Conservation (phyloP, 2,888 invertebrate species). For the Phrixothrix hirtus region DNA sequence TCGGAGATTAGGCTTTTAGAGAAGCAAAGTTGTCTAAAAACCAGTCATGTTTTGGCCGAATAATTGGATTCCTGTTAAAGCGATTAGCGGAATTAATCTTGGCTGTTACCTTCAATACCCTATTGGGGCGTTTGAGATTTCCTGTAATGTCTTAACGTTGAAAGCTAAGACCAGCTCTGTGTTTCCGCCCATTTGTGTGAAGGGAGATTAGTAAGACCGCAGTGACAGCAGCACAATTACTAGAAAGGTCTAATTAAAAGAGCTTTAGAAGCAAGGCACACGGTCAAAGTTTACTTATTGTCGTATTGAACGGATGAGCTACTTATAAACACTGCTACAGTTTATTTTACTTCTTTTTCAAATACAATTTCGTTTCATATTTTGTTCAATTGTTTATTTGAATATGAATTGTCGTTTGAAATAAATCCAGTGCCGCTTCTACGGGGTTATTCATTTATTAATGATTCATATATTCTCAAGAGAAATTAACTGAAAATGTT, state of each 20-base stretch:
- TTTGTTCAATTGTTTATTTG: not conserved
- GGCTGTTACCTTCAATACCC: conserved; percentile 7
- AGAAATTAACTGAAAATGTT: conserved; percentile 13
- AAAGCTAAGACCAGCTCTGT: conserved; percentile 16
- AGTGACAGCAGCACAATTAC: conserved; percentile 19
- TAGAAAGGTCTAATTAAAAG: conserved; percentile 20
- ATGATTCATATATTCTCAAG: conserved; percentile 11
- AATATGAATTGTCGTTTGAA: not conserved
- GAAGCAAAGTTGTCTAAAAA: no score
- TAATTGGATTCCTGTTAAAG: not conserved
- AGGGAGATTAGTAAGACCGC: conserved; percentile 21
- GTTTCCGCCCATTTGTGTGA: conserved; percentile 22
- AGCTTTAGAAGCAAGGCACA: conserved; percentile 13
- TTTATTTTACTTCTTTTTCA: not conserved
- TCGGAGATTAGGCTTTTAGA: no score
- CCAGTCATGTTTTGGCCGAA: no score
- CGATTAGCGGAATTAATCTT: conserved; percentile 14
- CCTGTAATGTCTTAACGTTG: conserved; percentile 10
- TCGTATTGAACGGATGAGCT: conserved; percentile 3
- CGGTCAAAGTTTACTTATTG: conserved; percentile 10
- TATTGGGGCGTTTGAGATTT: conserved; percentile 5
- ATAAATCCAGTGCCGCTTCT: no score
- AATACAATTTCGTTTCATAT: not conserved
- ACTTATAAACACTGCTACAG: no score
- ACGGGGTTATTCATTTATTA: conserved; percentile 1